Evolutionary conservation across 1,140 invertebrate genomes (phyloP), one percentile per base, ranked within the genome.

Genomic region (Drosophila mauritiana): DNA sequence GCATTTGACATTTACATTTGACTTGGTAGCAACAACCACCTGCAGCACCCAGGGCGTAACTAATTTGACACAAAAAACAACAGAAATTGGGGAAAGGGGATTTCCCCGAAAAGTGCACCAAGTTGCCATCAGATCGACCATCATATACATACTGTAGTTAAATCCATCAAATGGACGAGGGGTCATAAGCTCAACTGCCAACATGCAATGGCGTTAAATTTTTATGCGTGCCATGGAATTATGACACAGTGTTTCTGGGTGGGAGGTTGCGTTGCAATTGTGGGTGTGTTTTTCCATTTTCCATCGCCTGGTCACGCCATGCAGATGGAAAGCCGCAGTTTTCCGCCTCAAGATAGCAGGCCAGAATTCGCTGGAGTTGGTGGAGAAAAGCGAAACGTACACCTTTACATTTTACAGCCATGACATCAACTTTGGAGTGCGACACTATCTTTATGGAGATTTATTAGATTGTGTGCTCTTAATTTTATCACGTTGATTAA

Each of bases 141-240:
- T 31, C 11, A 20, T 12, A 20, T 11, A 12, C 17, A 20, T 20
- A 12, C 42, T 3, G 4, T 20, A 22, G 11, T 20, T 17, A 79
- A 63, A 53, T 76, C 62, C 79, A 88, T 82, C 83, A 46, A 43
- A 15, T 37, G 62, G 34, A 39, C 45, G n/a, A 53, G 31, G 61
- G 75, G 79, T 86, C 83, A 88, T 79, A 76, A 78, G 83, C 65
- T 52, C 74, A 88, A 73, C 73, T 67, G 62, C 68, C 76, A 75
- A 73, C 82, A 86, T 88, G 83, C 83, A 75, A 86, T 72, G 80
- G 83, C 83, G 76, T 88, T 86, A 88, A 88, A 86, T 80, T 86
- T 86, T 86, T 55, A 88, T 88, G 83, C 83, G 83, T 86, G 83
- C 72, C 70, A 45, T 36, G 37, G 37, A 56, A 52, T 54, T 59